A percentile compares a stretch with the other conserved stretches of the same genome.
Conservation (phyloP, 2,888 invertebrate genomes). For the Colletes collaris region DNA sequence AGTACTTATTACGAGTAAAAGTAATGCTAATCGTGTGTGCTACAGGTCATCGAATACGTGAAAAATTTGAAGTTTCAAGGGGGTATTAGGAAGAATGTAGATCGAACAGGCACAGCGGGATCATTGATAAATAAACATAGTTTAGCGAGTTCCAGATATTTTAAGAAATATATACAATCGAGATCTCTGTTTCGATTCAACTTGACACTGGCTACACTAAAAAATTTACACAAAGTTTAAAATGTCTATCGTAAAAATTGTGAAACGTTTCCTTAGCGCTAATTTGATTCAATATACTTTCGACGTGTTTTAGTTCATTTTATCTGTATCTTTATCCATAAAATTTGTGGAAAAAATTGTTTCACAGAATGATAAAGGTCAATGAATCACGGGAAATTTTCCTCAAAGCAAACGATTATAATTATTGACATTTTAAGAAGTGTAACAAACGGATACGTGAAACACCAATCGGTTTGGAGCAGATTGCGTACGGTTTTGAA, state of each 20-base stretch:
- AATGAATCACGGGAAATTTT: no score
- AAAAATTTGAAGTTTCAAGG: background rate
- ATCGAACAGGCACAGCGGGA: slow-evolving; percentile 13
- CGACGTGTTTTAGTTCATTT: background rate
- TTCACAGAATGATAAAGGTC: no score
- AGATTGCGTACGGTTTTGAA: background rate
- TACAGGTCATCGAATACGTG: background rate
- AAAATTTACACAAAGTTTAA: background rate
- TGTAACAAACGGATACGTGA: no score
- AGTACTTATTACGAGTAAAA: no score
- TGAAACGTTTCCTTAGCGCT: background rate
- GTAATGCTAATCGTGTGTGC: no score
- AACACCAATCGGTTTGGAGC: no score
- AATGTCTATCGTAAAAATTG: background rate
- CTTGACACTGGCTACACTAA: background rate
- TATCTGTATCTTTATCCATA: no score
- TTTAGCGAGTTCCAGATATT: slow-evolving; percentile 6
- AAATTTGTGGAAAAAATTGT: no score
- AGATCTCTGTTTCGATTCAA: background rate
- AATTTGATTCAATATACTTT: background rate
- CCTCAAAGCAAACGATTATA: no score
- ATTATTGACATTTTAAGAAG: no score
- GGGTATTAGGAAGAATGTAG: slow-evolving; percentile 2
- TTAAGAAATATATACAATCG: background rate
- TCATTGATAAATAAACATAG: slow-evolving; percentile 26